These are phyloP conservation scores for Brachyistius frenatus DNA, from an alignment of 2,113 vertebrate genomes.

Conservation along the genomic window DNA sequence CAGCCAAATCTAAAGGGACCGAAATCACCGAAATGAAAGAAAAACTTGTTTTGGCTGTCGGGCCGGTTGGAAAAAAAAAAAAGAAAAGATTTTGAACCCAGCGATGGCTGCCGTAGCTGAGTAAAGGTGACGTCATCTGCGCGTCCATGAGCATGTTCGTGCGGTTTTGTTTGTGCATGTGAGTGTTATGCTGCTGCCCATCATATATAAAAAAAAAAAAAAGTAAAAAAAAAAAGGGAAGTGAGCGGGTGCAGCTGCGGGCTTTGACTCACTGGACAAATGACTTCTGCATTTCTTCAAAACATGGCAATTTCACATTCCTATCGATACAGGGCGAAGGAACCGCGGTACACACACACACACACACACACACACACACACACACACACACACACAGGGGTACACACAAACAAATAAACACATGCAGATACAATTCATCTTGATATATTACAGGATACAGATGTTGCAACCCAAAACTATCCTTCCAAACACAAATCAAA, in stretches of 20 bases:
- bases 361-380: not conserved
- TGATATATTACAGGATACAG: conserved; percentile 65
- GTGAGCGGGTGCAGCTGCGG: conserved; percentile 25
- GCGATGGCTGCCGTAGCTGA: not conserved
- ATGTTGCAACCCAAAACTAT: conserved; percentile 44
- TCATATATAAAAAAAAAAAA: not conserved
- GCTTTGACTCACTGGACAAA: conserved; percentile 48
- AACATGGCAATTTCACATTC: conserved; percentile 60
- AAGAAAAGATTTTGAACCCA: too few species aligned
- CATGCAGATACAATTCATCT: conserved; percentile 56
- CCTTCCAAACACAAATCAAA: conserved; percentile 35
- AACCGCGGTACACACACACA: not conserved
- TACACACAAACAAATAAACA: not conserved
- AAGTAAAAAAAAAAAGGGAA: conserved; percentile 45
- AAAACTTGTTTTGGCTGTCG: too few species aligned
- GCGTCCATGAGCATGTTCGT: not conserved
- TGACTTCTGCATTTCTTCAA: conserved; percentile 54
- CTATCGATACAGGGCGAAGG: conserved; percentile 29
- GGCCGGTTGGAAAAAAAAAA: too few species aligned
- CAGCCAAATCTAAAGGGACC: too few species aligned
- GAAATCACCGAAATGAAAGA: too few species aligned
- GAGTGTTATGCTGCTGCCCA: conserved; percentile 1
- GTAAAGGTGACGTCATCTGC: conserved; percentile 20
- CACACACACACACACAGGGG: not conserved
- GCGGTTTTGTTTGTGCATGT: conserved; percentile 5